phyloP scores from a whole-genome alignment of 92 coral and sea anemone species.

The Actinostola sp. region DNA sequence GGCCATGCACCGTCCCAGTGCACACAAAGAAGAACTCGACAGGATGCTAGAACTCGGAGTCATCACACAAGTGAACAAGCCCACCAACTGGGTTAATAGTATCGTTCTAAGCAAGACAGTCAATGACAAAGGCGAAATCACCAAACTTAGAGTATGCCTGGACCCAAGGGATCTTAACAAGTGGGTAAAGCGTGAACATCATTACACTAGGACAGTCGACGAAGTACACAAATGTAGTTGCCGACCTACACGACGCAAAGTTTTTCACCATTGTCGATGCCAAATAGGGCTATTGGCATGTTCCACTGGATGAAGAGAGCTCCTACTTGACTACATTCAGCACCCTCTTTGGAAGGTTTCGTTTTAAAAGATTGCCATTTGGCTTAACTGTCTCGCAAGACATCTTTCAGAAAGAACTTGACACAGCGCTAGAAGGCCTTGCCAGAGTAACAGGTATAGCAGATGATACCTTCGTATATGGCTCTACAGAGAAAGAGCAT shows the following conservation, averaged over 20 bases:
- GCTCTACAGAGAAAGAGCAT: slow-evolving; percentile 42
- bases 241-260: slow-evolving; percentile 42
- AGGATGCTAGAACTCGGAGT: slow-evolving; percentile 57
- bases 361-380: too few relatives aligned
- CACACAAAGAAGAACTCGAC: slow-evolving; percentile 35
- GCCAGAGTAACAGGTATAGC: slow-evolving; percentile 55
- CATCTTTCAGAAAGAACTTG: slow-evolving; percentile 63
- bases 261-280: slow-evolving; percentile 59
- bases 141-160: slow-evolving; percentile 50
- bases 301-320: slow-evolving; percentile 23
- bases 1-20: too few relatives aligned
- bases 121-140: slow-evolving; percentile 35
- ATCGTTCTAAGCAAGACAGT: slow-evolving; percentile 41
- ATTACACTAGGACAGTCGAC: slow-evolving; percentile 5
- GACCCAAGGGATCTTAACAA: slow-evolving; percentile 46
- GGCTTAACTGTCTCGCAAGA: slow-evolving; percentile 64
- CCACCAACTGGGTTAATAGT: slow-evolving; percentile 64
- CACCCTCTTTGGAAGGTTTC: too few relatives aligned
- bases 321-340: slow-evolving; percentile 51
- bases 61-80: slow-evolving; percentile 34
- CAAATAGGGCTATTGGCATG: slow-evolving; percentile 56
- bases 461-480: slow-evolving; percentile 43
- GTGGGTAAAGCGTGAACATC: slow-evolving; percentile 26
- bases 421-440: slow-evolving; percentile 42
- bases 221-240: slow-evolving; percentile 31